A percentile compares a stretch with the other conserved stretches of the same genome.
Evolutionary conservation across 1,140 invertebrate genomes (phyloP).

Genomic region (Aphidius ervi): DNA sequence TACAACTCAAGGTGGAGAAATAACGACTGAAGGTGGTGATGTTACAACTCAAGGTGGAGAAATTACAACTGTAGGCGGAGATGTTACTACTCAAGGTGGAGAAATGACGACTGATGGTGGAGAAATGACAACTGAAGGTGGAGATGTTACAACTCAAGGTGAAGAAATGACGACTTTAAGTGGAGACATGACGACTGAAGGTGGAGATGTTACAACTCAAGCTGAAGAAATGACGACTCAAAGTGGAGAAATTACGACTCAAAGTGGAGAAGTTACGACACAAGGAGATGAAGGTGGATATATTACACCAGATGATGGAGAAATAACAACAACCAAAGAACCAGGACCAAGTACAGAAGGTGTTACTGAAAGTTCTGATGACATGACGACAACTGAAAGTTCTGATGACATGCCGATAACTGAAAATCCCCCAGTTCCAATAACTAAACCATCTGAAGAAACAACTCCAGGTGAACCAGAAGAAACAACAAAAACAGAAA

Average conservation of each 20-base stretch:
- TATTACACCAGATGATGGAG: conserved; percentile 22
- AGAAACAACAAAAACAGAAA: conserved; percentile 28
- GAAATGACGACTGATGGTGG: conserved; percentile 22
- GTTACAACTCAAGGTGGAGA: conserved; percentile 21
- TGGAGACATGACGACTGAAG: conserved; percentile 16
- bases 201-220: conserved; percentile 24
- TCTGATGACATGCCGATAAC: conserved; percentile 20
- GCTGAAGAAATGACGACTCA: too few relatives aligned
- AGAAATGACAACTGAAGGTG: conserved; percentile 24
- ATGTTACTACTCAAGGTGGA: conserved; percentile 20
- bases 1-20: conserved; percentile 10
- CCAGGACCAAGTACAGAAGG: conserved; percentile 25
- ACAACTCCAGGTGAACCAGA: conserved; percentile 19
- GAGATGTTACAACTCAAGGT: conserved; percentile 19
- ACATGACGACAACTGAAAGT: conserved; percentile 22
- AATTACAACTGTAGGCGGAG: conserved; percentile 29
- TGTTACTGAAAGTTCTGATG: neutral
- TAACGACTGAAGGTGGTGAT: conserved; percentile 26
- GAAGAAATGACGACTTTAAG: conserved; percentile 26
- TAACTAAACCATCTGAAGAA: conserved; percentile 19
- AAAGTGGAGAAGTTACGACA: conserved; percentile 17
- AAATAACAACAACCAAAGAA: neutral
- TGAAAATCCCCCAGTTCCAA: neutral
- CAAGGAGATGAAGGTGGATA: conserved; percentile 15
- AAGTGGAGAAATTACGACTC: conserved; percentile 2